phyloP scores from a whole-genome alignment of 2,113 vertebrate species.

The Tapirus terrestris region DNA sequence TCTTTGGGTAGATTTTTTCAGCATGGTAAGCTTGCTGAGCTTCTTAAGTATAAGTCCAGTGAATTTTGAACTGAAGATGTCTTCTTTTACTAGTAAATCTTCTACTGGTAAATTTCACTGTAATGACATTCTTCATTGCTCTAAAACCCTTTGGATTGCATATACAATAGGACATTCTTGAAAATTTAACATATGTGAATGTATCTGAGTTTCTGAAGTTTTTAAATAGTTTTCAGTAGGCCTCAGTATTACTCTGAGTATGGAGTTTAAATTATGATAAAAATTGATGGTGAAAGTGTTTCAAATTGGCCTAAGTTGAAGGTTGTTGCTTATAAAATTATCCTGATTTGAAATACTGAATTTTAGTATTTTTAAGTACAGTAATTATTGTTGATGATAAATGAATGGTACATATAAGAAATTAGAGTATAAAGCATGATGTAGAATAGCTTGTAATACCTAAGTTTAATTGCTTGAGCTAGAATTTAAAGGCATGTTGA shows the following conservation, averaged over 20 bases:
- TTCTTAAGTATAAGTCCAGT: constrained; percentile 11
- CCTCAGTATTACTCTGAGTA: background rate
- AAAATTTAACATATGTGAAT: constrained; percentile 7
- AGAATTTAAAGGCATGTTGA: constrained; percentile 32
- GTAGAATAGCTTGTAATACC: background rate
- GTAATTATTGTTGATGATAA: background rate
- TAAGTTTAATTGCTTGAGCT: background rate
- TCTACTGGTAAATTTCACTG: background rate
- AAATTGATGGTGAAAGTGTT: constrained; percentile 9
- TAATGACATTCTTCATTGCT: constrained; percentile 11
- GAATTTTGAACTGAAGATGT: background rate
- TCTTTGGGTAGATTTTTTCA: background rate
- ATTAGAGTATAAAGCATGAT: background rate
- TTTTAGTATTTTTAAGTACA: background rate
- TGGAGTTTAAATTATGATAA: background rate
- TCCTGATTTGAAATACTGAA: constrained; percentile 20
- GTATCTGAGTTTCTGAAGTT: background rate
- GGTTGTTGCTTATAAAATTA: background rate
- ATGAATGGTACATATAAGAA: constrained; percentile 12
- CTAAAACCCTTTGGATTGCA: background rate
- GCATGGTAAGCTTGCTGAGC: background rate
- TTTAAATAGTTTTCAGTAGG: constrained; percentile 39
- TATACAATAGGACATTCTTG: constrained; percentile 17
- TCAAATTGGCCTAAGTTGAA: background rate
- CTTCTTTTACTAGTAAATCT: background rate